phyloP scores from a whole-genome alignment of 2,113 vertebrate species.

The Camelus dromedarius region DNA sequence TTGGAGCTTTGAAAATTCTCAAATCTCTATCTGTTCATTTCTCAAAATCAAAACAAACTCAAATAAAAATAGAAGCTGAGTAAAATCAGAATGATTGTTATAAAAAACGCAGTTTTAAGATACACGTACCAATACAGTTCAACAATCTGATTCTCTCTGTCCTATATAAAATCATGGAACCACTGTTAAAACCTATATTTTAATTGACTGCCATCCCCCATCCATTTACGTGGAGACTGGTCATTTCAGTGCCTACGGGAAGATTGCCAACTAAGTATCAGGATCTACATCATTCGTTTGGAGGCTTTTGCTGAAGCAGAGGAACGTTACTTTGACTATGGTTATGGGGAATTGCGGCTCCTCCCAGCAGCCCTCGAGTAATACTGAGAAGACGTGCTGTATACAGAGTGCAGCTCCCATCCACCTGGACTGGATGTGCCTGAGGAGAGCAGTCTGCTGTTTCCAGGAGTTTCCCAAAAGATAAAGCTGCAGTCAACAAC shows the following conservation, averaged over 20 bases:
- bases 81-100: background rate
- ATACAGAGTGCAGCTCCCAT: background rate
- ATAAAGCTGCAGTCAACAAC: background rate
- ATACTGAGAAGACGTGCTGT: background rate
- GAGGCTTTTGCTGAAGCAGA: background rate
- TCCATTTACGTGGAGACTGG: background rate
- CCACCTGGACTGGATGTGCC: background rate
- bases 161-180: background rate
- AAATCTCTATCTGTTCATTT: background rate
- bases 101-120: background rate
- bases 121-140: background rate
- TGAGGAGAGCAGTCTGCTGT: background rate
- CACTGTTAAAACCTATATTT: background rate
- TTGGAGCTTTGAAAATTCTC: slow-evolving; percentile 13
- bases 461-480: background rate
- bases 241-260: background rate
- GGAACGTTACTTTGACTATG: background rate
- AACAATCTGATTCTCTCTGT: background rate
- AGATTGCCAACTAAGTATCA: background rate
- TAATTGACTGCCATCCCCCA: background rate
- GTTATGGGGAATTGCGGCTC: background rate
- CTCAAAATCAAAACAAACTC: background rate
- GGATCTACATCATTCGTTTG: background rate
- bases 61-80: slow-evolving; percentile 3
- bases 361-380: background rate